Conservation (phyloP, 2,888 invertebrate species). For the Chaetoderma sp. region DNA sequence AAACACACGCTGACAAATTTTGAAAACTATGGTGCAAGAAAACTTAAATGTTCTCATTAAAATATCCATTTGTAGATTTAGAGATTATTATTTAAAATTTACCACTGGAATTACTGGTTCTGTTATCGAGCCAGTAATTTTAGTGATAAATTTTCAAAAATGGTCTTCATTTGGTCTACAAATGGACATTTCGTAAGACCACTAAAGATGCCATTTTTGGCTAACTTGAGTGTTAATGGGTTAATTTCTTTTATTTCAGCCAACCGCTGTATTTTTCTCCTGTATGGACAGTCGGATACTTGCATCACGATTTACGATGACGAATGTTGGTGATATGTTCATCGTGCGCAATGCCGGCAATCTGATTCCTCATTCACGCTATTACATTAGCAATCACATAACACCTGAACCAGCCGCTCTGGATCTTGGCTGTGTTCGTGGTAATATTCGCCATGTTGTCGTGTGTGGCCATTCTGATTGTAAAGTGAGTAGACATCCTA, state of each 20-base stretch:
- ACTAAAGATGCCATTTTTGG: no score
- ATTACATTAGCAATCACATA: slow-evolving; percentile 83
- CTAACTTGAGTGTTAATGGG: no score
- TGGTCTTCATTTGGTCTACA: no score
- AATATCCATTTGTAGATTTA: no score
- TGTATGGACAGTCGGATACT: slow-evolving; percentile 99
- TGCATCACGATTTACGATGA: slow-evolving; percentile 94
- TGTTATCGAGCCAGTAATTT: no score
- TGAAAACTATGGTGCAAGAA: no score
- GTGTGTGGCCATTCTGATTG: slow-evolving; percentile 99
- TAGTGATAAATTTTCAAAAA: no score
- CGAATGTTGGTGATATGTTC: slow-evolving; percentile 97
- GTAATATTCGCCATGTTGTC: slow-evolving; percentile 90
- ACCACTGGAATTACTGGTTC: no score
- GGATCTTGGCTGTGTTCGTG: slow-evolving; percentile 92
- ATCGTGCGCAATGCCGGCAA: slow-evolving; percentile 96
- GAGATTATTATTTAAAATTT: no score
- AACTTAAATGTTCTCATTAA: no score
- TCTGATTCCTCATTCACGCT: slow-evolving; percentile 90
- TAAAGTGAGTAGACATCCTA: slow-evolving; percentile 73
- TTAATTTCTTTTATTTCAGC: slow-evolving; percentile 75
- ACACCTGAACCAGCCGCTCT: slow-evolving; percentile 96
- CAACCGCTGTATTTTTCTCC: slow-evolving; percentile 95
- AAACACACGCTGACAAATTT: no score
- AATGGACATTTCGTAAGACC: no score